phyloP scores from a whole-genome alignment of 2,888 invertebrate genomes.

The Tachina lurida region DNA sequence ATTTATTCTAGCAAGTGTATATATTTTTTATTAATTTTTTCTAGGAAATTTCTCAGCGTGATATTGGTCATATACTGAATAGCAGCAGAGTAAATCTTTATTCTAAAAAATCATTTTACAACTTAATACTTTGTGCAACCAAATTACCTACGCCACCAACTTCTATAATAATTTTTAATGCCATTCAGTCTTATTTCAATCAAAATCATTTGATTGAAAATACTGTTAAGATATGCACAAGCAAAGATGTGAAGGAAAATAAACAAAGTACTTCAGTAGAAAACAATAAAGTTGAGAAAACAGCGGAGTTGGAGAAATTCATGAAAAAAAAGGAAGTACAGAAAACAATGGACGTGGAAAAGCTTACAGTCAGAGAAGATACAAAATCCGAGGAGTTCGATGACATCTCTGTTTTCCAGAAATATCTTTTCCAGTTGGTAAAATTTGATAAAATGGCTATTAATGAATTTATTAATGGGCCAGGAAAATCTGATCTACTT shows the following conservation, averaged over 20 bases:
- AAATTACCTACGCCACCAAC: background rate
- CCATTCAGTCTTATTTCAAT: constrained; percentile 23
- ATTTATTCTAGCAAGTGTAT: no score
- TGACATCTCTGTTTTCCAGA: constrained; percentile 1
- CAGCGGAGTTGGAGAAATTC: background rate
- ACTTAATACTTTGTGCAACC: constrained; percentile 1
- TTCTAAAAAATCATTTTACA: background rate
- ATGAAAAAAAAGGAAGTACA: background rate
- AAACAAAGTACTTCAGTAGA: background rate
- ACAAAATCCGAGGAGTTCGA: background rate
- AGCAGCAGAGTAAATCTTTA: background rate
- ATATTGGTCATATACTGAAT: background rate
- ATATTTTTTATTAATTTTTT: constrained; percentile 3
- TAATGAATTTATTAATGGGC: constrained; percentile 15
- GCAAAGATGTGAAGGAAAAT: background rate
- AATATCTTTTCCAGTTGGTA: constrained; percentile 16
- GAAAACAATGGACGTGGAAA: background rate
- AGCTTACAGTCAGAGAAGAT: background rate
- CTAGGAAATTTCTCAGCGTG: background rate
- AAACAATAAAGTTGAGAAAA: background rate
- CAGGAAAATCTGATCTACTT: constrained; percentile 35
- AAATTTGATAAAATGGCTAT: constrained; percentile 25
- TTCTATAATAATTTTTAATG: background rate
- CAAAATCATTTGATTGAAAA: constrained; percentile 2
- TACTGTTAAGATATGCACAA: background rate